These are phyloP conservation scores for Neodontobutis hainanensis DNA, from an alignment of 2,113 vertebrate genomes.

Conservation along the genomic window DNA sequence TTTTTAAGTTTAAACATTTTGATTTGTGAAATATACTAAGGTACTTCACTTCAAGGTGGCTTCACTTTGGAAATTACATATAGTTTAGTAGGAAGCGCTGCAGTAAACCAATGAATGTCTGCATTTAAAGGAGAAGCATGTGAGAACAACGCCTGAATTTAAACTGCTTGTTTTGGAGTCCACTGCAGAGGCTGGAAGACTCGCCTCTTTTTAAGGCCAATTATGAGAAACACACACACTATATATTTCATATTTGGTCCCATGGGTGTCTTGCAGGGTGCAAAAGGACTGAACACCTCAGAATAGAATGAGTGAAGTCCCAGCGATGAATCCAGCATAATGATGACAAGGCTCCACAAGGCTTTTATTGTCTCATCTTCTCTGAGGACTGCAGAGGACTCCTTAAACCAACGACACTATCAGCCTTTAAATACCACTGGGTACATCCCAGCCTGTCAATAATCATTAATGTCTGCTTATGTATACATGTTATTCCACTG, in stretches of 20 bases:
- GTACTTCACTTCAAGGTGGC: no score
- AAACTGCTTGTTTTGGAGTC: constrained; percentile 46
- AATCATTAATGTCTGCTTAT: constrained; percentile 42
- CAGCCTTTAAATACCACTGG: constrained; percentile 9
- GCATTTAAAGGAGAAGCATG: constrained; percentile 13
- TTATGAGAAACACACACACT: constrained; percentile 56
- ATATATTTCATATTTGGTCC: constrained; percentile 48
- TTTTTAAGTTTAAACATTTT: no score
- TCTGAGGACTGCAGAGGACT: constrained; percentile 22
- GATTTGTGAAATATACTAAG: no score
- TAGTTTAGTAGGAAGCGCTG: not conserved
- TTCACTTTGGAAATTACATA: no score
- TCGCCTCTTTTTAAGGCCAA: constrained; percentile 68
- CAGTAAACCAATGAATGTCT: constrained; percentile 28
- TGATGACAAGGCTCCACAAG: constrained; percentile 43
- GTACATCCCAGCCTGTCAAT: constrained; percentile 11
- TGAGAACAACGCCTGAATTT: constrained; percentile 52
- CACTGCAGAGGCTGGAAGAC: constrained; percentile 12
- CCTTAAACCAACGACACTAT: constrained; percentile 4
- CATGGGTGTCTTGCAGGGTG: constrained; percentile 51
- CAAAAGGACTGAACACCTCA: constrained; percentile 23
- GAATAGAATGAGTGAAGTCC: constrained; percentile 33
- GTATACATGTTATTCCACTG: constrained; percentile 9
- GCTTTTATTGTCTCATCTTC: constrained; percentile 24
- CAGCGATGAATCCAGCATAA: constrained; percentile 43